Evolutionary conservation across 2,888 invertebrate genomes (phyloP), one percentile per base, ranked within the genome.

Genomic region (Keiferia lycopersicella): DNA sequence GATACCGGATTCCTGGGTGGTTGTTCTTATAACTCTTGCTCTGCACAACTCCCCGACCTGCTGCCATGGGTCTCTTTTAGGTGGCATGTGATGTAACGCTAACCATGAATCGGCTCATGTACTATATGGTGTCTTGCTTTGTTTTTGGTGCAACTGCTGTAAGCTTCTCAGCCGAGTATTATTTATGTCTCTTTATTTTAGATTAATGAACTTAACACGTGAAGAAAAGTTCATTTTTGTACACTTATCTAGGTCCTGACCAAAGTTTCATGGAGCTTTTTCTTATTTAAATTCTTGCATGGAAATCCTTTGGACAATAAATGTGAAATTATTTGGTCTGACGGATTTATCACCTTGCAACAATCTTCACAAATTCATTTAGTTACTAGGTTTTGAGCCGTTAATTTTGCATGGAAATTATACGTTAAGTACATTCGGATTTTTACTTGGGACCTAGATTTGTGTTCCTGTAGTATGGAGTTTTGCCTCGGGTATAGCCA

Each of bases 201-300:
- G 0, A 10, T 34, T 50, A 7, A 22, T 50, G 50, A 50, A 50
- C 2, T 50, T 20, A 12, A 50, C 22, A 12, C 2, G 22, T 22
- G 12, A 10, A 53, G 6, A 14, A 26, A 22, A 22, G 22, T 22
- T 53, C 45, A n/a, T 53, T 53, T 26, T 26, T 53, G 51, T 6
- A 53, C 14, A 53, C 11, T 53, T 53, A 53, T 53, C 51, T 53
- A 22, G 51, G 51, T 53, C 51, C 22, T 53, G 14, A 53, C 12
- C 26, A 14, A 20, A 20, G 20, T 20, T 50, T 0, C 16, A 50
- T 50, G 20, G 12, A 12, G 2, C 3, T 41, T n/a, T 41, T 14
- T 41, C 41, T 41, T 41, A 41, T 41, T 14, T 14, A 14, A 14
- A 14, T 12, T 41, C 41, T 41, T 41, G 41, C 14, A 41, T 41